These are phyloP conservation scores for Polyodon spathula DNA, from an alignment of 2,113 vertebrate genomes.

Conservation along the genomic window DNA sequence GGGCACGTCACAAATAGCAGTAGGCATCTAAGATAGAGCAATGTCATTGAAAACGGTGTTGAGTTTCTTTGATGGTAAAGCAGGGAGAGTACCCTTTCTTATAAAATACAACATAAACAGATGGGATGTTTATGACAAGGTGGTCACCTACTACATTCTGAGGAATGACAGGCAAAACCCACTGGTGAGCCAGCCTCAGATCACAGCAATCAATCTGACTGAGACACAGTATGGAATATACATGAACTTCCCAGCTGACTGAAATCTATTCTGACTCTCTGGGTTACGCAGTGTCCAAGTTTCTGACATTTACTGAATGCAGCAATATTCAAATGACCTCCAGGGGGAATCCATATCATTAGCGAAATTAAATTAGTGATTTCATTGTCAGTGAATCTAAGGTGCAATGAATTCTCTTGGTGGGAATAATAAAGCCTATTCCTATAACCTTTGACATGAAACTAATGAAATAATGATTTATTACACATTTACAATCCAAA, in stretches of 20 bases:
- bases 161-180: not conserved
- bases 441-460: not conserved
- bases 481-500: too few relatives aligned
- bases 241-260: slow-evolving; percentile 12
- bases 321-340: not conserved
- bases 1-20: not conserved
- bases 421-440: too few relatives aligned
- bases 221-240: not conserved
- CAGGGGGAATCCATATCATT: not conserved
- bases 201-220: not conserved
- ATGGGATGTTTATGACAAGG: not conserved
- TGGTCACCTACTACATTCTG: slow-evolving; percentile 4
- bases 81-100: slow-evolving; percentile 7
- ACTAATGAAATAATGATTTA: too few relatives aligned
- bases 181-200: slow-evolving; percentile 10
- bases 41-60: not conserved
- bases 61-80: not conserved
- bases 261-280: not conserved
- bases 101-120: slow-evolving; percentile 8
- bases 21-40: not conserved
- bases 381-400: not conserved
- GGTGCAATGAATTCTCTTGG: not conserved
- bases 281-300: too few relatives aligned
- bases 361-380: not conserved
- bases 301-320: too few relatives aligned